phyloP scores from a whole-genome alignment of 2,113 vertebrate species.

The Struthidea cinerea region DNA sequence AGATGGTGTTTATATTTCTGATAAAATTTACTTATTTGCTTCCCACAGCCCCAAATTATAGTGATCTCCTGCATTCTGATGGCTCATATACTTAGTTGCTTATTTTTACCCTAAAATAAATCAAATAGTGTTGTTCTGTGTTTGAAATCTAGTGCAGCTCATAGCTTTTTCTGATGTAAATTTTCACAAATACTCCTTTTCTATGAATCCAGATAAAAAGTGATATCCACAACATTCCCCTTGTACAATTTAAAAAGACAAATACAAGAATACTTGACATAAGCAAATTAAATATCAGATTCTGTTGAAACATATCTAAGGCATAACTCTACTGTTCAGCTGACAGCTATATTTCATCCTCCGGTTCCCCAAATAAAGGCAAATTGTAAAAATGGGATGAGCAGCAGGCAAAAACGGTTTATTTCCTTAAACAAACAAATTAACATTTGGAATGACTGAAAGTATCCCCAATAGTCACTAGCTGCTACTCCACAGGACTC shows the following conservation, averaged over 20 bases:
- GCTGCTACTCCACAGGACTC: neutral
- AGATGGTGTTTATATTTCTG: neutral
- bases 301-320: neutral
- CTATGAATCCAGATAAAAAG: neutral
- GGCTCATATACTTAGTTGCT: neutral
- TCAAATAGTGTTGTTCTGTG: neutral
- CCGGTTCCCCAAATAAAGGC: neutral
- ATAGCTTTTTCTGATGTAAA: neutral
- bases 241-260: neutral
- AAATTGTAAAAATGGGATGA: neutral
- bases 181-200: neutral
- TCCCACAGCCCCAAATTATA: rapidly evolving
- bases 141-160: neutral
- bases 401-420: neutral
- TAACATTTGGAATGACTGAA: neutral
- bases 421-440: neutral
- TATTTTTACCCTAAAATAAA: neutral
- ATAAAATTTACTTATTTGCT: neutral
- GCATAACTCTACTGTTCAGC: neutral
- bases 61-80: neutral
- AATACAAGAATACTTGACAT: neutral
- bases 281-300: neutral
- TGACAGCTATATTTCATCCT: neutral
- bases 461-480: neutral
- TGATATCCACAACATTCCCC: neutral